Percentiles rank a stretch among this genome's conserved stretches.
Evolutionary conservation across 2,888 invertebrate genomes (phyloP).

Genomic region (Hirudinaria manillensis): DNA sequence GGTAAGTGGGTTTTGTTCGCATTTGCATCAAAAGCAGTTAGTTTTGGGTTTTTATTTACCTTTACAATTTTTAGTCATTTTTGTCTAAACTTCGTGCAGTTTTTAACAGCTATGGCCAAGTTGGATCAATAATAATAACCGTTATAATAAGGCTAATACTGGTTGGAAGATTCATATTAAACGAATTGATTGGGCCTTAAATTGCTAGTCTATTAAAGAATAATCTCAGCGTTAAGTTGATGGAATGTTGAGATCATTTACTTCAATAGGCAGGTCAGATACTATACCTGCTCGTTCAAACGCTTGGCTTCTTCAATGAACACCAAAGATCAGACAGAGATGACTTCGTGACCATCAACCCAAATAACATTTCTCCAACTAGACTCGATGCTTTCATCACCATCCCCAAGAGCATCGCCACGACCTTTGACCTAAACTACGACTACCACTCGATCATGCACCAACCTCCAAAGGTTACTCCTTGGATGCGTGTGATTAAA

Average conservation of each 20-base stretch:
- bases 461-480: slow-evolving; percentile 10
- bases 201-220: too few species aligned
- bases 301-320: slow-evolving; percentile 38
- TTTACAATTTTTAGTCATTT: too few species aligned
- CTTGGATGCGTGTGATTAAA: too few species aligned
- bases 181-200: too few species aligned
- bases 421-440: slow-evolving; percentile 26
- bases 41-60: too few species aligned
- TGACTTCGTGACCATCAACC: slow-evolving; percentile 35
- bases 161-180: too few species aligned
- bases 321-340: slow-evolving; percentile 40
- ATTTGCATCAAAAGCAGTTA: neutral
- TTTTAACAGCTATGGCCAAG: too few species aligned
- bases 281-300: slow-evolving; percentile 35
- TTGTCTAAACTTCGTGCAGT: too few species aligned
- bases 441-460: slow-evolving; percentile 29
- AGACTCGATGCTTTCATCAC: slow-evolving; percentile 31
- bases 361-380: slow-evolving; percentile 29
- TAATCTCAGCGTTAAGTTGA: too few species aligned
- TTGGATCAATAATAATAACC: too few species aligned
- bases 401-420: slow-evolving; percentile 23
- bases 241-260: neutral
- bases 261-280: slow-evolving; percentile 19
- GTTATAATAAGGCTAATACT: too few species aligned
- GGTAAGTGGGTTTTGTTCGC: neutral